These are phyloP conservation scores for Anguilla japonica DNA, from an alignment of 2,113 vertebrate genomes.

Conservation along the genomic window DNA sequence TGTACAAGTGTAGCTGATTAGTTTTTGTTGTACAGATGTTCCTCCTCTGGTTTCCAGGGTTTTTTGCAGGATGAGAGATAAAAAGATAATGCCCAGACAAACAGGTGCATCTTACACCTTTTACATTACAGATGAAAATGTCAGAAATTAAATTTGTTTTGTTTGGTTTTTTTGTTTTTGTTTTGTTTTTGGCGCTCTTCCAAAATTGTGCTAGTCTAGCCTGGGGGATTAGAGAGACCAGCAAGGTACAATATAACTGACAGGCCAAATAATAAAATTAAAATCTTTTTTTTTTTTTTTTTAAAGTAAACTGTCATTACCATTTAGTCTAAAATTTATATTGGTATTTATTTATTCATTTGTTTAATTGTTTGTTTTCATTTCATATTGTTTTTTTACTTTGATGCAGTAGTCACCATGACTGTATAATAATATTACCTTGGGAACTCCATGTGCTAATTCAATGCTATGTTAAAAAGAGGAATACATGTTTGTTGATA, in stretches of 20 bases:
- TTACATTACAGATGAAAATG: slow-evolving; percentile 10
- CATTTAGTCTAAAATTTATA: slow-evolving; percentile 6
- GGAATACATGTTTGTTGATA: neutral
- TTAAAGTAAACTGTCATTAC: slow-evolving; percentile 11
- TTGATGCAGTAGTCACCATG: neutral
- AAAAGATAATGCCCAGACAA: slow-evolving; percentile 3
- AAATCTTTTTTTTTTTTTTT: slow-evolving; percentile 13
- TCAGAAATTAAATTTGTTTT: neutral
- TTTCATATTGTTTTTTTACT: neutral
- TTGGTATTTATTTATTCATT: neutral
- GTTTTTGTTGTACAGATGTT: slow-evolving; percentile 57
- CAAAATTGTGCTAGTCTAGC: neutral
- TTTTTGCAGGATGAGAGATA: slow-evolving; percentile 1
- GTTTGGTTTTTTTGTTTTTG: no score
- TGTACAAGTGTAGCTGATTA: slow-evolving; percentile 53
- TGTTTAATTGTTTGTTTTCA: neutral
- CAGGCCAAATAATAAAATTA: slow-evolving; percentile 6
- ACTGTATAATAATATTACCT: neutral
- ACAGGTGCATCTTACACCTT: slow-evolving; percentile 11
- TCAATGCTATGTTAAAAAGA: slow-evolving; percentile 5
- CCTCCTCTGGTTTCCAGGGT: neutral
- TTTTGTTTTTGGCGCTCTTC: neutral
- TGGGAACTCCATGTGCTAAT: slow-evolving; percentile 7
- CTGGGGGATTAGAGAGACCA: neutral
- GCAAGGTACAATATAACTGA: neutral